These are phyloP conservation scores for Solenodon paradoxus DNA, from an alignment of 2,113 vertebrate genomes.

Conservation along the genomic window DNA sequence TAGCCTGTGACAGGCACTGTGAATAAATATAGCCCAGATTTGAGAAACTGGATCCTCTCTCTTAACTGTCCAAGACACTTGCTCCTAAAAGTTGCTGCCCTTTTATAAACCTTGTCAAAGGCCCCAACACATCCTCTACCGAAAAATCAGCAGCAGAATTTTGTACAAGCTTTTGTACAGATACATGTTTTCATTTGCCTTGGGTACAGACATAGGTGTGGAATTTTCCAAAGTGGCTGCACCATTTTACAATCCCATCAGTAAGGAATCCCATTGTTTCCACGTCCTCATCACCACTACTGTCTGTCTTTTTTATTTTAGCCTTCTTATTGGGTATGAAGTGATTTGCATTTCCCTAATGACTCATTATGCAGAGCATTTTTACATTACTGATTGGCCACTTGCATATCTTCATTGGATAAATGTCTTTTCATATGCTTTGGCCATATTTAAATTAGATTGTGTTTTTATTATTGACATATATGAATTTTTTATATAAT, in stretches of 20 bases:
- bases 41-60: slow-evolving; percentile 35
- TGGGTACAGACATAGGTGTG: not conserved
- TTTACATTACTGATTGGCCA: not conserved
- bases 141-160: not conserved
- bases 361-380: not conserved
- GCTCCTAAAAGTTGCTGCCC: not conserved
- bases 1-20: not conserved
- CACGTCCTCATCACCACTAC: not conserved
- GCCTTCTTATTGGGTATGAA: not conserved
- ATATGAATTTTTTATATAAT: not conserved
- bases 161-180: not conserved
- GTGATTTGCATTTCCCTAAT: not conserved
- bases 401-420: not conserved
- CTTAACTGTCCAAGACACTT: not conserved
- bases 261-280: not conserved
- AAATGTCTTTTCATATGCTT: not conserved
- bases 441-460: not conserved
- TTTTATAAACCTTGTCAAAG: slow-evolving; percentile 25
- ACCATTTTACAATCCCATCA: not conserved
- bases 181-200: not conserved
- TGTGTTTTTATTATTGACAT: not conserved
- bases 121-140: not conserved
- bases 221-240: not conserved
- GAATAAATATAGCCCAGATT: slow-evolving; percentile 70
- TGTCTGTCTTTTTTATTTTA: not conserved